Base-by-base conservation (phyloP, 2,888 invertebrate species). In the Cryptocephalus primarius region DNA sequence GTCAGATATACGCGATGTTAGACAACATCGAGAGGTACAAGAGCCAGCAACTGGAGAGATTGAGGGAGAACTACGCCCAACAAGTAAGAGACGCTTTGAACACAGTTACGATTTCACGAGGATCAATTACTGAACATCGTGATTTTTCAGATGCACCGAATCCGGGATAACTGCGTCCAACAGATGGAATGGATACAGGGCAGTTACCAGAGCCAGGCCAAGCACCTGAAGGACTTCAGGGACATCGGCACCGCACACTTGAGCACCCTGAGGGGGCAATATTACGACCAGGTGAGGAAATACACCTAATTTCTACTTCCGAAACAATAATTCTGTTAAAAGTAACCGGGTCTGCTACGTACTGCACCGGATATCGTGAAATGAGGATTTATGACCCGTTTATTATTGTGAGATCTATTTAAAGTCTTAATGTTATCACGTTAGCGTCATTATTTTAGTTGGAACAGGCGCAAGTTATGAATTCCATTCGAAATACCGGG, bases 181-280 rank as follows among this genome's bases (percentile, higher is more conserved):
- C 94, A 94, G 73, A 86, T 93, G 73, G 94, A 94, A 62, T 89
- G 89, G 83, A 88, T 95, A 55, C 85, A 92, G 63, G 88, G 82
- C 64, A 93, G 91, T 66, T 95, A 95, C 68, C 84, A 87, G 59
- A 78, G 83, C 34, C 94, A 94, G 71, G 83, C 89, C 42, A 86
- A 83, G 60, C 87, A 91, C 66, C 75, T 92, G 44, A 80, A 83
- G 60, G 91, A 91, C 64, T 87, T 95, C 59, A 76, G 92, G 52
- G 93, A 94, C 64, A 93, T 92, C 67, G 93, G 95, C 48, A 86
- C 89, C 44, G 86, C 82, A 64, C 89, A 93, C 66, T 73, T 94
- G 55, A 85, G 88, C 47, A 78, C 88, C 2, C 76, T 94, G 60
- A 78, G 85, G 64, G 93, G 92, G 68, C 92, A 93, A 72, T 95